Evolutionary conservation across 2,113 vertebrate species (phyloP), one percentile per base, ranked within the genome.

Genomic region (Cathartes aura): DNA sequence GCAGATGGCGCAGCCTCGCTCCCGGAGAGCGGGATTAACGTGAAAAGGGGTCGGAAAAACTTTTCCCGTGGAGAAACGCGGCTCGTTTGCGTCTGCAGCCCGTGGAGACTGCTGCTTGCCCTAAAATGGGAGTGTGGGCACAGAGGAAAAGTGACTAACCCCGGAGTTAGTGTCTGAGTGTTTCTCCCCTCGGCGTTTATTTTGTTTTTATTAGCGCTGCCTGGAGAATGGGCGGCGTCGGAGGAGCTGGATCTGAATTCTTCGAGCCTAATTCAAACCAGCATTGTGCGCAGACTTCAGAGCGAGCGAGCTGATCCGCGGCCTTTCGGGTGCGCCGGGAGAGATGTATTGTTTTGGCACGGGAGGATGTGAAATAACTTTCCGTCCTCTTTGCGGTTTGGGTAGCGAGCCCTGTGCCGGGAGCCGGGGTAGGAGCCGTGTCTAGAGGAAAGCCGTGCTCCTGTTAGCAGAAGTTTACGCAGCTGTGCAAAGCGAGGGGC

Each of bases 351-450:
- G 47, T 53, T 87, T n/a, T 24, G 59, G 48, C 75, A 17, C 3
- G 0, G 83, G 53, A 55, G 20, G 70, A 6, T 16, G 60, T 11
- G 84, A 47, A 26, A 15, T 19, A 15, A 5, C 32, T 23, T 71
- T 15, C 47, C 7, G 0, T 43, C 58, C 32, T 59, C 40, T 34
- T 47, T 23, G 59, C 0, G 62, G 36, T 15, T 9, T 13, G 18
- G 56, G 79, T 18, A 6, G 3, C 0, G 15, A 52, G 78, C 50
- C 38, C 60, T 12, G 36, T 1, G 11, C 23, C 0, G 9, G 78
- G 76, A 50, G 85, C 80, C 0, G 22, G 59, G 38, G 16, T 6
- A 6, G 78, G 79, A 82, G 48, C 50, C 0, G 24, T 8, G 48
- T 55, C 60, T 68, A 6, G 3, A 36, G 76, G 67, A 70, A 12